phyloP scores from a whole-genome alignment of 1,140 invertebrate genomes.

The Listronotus bonariensis region DNA sequence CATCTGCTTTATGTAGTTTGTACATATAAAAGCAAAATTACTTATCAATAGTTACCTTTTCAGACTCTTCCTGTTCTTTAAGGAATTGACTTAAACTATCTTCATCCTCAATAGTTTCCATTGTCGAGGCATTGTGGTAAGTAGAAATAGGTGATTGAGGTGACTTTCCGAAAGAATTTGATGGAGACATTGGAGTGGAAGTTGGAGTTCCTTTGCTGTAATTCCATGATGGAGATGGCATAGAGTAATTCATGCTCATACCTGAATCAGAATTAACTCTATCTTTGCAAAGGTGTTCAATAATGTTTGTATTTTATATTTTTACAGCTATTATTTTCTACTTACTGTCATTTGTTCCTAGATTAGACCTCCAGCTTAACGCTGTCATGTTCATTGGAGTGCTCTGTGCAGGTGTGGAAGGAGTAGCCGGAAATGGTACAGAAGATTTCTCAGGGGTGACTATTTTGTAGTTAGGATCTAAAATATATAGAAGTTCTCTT shows the following conservation, averaged over 20 bases:
- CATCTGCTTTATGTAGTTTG: no score
- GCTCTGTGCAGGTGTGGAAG: conserved; percentile 16
- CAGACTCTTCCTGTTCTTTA: conserved; percentile 47
- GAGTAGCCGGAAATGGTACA: conserved; percentile 11
- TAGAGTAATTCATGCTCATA: conserved; percentile 48
- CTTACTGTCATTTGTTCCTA: conserved; percentile 48
- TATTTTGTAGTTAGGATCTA: conserved; percentile 38
- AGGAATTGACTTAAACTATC: conserved; percentile 56
- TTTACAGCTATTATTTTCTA: conserved; percentile 1
- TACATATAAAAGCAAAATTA: no score
- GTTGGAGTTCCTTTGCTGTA: conserved; percentile 36
- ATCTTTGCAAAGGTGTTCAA: conserved; percentile 10
- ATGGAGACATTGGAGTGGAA: conserved; percentile 38
- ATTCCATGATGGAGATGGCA: conserved; percentile 47
- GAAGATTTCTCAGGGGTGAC: conserved; percentile 24
- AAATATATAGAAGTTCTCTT: conserved; percentile 5
- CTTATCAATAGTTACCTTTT: conserved; percentile 31
- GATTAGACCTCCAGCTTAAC: conserved; percentile 50
- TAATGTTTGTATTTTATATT: conserved; percentile 6
- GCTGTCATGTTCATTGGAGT: conserved; percentile 53
- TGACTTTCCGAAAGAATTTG: conserved; percentile 42
- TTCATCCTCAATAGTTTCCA: conserved; percentile 58
- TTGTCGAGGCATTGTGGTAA: conserved; percentile 49
- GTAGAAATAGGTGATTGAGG: conserved; percentile 41
- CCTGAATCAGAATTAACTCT: conserved; percentile 35